Evolutionary conservation across 2,113 vertebrate genomes (phyloP).

Genomic region (Myiozetetes cayanensis): DNA sequence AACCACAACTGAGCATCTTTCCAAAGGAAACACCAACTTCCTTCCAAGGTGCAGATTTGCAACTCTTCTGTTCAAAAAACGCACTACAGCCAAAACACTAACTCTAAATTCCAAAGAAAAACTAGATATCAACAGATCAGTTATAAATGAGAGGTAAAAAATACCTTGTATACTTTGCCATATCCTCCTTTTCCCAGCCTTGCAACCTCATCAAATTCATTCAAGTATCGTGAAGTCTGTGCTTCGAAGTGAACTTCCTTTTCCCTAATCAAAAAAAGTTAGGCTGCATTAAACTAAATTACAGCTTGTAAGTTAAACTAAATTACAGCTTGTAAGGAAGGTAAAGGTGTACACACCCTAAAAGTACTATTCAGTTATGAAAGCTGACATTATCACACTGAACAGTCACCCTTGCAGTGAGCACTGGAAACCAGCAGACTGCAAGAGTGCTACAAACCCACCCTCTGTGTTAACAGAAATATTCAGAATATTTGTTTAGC

Average conservation of each 20-base stretch:
- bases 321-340: not conserved
- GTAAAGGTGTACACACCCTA: not conserved
- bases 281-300: not conserved
- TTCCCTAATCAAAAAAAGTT: constrained; percentile 67
- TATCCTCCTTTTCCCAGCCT: constrained; percentile 92
- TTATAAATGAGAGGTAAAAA: not conserved
- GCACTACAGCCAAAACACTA: not conserved
- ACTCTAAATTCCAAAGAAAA: not conserved
- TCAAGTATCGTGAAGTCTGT: constrained; percentile 92
- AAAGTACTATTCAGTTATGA: not conserved
- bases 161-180: constrained; percentile 94
- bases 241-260: constrained; percentile 87
- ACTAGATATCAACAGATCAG: not conserved
- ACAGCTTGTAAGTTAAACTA: not conserved
- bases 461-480: not conserved
- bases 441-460: not conserved
- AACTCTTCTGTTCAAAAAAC: not conserved
- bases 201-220: constrained; percentile 92
- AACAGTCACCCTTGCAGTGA: not conserved
- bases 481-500: not conserved
- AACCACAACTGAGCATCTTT: not conserved
- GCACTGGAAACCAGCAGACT: not conserved
- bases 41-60: not conserved
- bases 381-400: not conserved
- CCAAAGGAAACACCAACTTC: not conserved